Conservation (phyloP, 2,797 vertebrate genomes). For the Darevskia mixta region DNA sequence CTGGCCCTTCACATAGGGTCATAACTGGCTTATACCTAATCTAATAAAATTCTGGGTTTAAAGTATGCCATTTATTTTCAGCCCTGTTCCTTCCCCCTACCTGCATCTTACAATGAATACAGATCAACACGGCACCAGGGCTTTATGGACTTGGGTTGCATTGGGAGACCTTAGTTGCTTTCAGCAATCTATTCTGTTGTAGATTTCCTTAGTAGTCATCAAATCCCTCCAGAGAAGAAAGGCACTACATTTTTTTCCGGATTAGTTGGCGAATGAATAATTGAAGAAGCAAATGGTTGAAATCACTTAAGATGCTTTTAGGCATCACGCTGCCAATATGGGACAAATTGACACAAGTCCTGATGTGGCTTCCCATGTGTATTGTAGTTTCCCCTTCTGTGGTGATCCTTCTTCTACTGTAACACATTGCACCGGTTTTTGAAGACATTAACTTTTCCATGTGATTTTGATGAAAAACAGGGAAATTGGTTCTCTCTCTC, state of each 20-base stretch:
- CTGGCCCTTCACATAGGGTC: too few relatives aligned
- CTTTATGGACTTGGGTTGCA: background rate
- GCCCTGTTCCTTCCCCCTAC: background rate
- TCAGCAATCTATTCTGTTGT: background rate
- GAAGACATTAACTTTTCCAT: background rate
- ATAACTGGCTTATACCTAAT: background rate
- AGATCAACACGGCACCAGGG: background rate
- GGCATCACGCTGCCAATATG: background rate
- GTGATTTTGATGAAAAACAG: background rate
- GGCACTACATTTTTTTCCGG: background rate
- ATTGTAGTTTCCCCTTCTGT: too few relatives aligned
- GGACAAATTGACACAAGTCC: background rate
- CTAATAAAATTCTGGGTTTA: background rate
- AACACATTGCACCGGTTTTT: background rate
- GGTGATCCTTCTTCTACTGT: background rate
- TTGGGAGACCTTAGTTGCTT: background rate
- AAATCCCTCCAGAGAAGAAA: background rate
- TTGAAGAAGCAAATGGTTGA: slow-evolving; percentile 2
- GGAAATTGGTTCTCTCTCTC: background rate
- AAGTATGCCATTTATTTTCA: background rate
- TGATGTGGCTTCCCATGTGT: background rate
- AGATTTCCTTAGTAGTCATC: background rate
- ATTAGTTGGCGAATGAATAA: slow-evolving; percentile 3
- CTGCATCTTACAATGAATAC: background rate
- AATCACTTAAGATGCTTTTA: slow-evolving; percentile 12